Conservation (phyloP, 2,888 invertebrate genomes). For the Boloria euphrosyne region DNA sequence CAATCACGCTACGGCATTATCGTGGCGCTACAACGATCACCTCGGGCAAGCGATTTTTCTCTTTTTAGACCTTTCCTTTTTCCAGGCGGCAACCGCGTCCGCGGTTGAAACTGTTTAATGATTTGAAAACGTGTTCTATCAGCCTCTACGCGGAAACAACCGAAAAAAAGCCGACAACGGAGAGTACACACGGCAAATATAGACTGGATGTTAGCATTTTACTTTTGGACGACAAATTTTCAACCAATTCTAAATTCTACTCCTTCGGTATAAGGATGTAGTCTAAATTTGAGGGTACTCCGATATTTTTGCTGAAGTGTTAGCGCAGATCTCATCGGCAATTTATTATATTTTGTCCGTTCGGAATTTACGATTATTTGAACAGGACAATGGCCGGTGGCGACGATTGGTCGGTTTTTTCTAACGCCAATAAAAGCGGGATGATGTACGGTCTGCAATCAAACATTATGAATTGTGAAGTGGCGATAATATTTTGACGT, state of each 20-base stretch:
- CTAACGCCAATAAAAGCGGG: constrained; percentile 73
- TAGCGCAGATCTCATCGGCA: constrained; percentile 80
- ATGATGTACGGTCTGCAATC: constrained; percentile 46
- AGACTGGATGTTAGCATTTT: constrained; percentile 61
- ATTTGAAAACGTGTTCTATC: constrained; percentile 83
- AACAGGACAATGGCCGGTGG: constrained; percentile 68
- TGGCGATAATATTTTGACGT: constrained; percentile 44
- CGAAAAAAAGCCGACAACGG: constrained; percentile 79
- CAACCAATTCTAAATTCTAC: constrained; percentile 52
- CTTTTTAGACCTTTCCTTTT: constrained; percentile 66
- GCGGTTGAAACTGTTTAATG: constrained; percentile 81
- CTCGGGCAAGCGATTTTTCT: constrained; percentile 62
- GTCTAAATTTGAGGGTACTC: constrained; percentile 40
- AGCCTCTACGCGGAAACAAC: constrained; percentile 80
- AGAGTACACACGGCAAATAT: constrained; percentile 79
- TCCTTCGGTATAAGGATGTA: constrained; percentile 34
- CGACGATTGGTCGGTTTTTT: constrained; percentile 70
- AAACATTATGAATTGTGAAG: constrained; percentile 48
- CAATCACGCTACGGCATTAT: constrained; percentile 54
- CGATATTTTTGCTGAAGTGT: constrained; percentile 59
- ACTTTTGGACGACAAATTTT: constrained; percentile 39
- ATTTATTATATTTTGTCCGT: constrained; percentile 82
- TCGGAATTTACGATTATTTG: constrained; percentile 81
- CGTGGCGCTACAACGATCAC: constrained; percentile 66
- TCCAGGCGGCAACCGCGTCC: constrained; percentile 58